Evolutionary conservation across 2,888 invertebrate species (phyloP), one percentile per base, ranked within the genome.

Genomic region (Dynastes tityus): DNA sequence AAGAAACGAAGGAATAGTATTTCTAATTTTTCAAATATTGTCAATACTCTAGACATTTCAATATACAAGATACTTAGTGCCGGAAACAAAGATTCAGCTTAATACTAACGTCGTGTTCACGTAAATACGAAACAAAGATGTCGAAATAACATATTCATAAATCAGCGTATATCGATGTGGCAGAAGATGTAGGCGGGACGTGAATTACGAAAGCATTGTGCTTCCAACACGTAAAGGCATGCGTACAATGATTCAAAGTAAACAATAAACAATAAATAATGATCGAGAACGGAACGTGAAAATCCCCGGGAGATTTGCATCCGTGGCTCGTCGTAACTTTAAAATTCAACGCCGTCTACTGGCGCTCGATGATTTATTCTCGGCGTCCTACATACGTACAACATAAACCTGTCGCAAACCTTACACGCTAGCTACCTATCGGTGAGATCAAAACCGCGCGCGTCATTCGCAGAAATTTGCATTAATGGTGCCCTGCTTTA

Each of bases 181-280:
- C 16, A 40, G 45, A 16, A 16, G 29, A 27, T 22, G 58, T 16
- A 55, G 37, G 16, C 55, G 37, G n/a, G 58, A 73, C 58, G 61
- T 58, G 58, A 55, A 58, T 58, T 58, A 73, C 58, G 37, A 58
- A 58, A 73, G 58, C 58, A 73, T 73, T 61, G 37, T 58, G 58
- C 16, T 73, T 58, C 58, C 73, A 73, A 73, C 61, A 73, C 58
- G 73, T 61, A 58, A 22, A 53, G 37, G 16, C 51, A 32, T 53
- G 73, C 58, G 73, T 73, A 73, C 61, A 22, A 58, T 73, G 73
- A 73, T 58, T 55, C 73, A 58, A 58, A 73, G 58, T 58, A 73
- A 73, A 73, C 73, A 71, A 71, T 71, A 71, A 71, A 71, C 67
- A 68, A 68, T 68, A 68, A 68, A 68, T 73, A 73, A 73, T 73